Conservation (phyloP, 2,797 vertebrate species). For the Rhinoraja longicauda region DNA sequence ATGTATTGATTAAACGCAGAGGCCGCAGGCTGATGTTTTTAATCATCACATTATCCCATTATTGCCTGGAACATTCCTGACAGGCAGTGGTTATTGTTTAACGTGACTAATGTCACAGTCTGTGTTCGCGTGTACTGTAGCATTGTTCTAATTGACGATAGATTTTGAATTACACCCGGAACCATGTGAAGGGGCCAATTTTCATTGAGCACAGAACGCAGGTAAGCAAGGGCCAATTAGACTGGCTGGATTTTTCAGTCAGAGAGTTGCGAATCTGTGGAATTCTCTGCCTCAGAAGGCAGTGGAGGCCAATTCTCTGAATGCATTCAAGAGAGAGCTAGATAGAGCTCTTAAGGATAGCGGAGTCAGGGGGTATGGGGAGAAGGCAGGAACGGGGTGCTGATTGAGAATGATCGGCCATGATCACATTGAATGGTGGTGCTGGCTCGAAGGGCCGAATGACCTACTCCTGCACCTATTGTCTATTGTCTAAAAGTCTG, state of each 20-base stretch:
- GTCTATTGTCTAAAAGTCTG: too few species aligned
- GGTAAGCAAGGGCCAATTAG: background rate
- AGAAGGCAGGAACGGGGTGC: too few species aligned
- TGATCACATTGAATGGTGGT: too few species aligned
- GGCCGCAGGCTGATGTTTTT: background rate
- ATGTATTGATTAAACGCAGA: slow-evolving; percentile 18
- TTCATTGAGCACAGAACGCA: background rate
- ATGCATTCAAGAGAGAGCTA: too few species aligned
- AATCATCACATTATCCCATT: slow-evolving; percentile 18
- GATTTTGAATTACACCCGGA: slow-evolving; percentile 22
- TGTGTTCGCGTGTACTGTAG: slow-evolving; percentile 8
- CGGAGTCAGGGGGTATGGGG: too few species aligned
- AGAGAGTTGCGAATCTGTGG: too few species aligned
- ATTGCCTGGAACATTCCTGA: slow-evolving; percentile 28
- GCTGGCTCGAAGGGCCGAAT: too few species aligned
- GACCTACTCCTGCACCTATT: too few species aligned
- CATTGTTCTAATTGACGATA: slow-evolving; percentile 16
- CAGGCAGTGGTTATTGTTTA: slow-evolving; percentile 22
- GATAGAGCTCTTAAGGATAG: too few species aligned
- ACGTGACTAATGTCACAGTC: slow-evolving; percentile 18
- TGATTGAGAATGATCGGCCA: too few species aligned
- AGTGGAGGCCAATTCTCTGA: too few species aligned
- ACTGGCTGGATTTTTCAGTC: background rate
- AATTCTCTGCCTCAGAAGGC: too few species aligned
- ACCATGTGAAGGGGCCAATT: slow-evolving; percentile 6